Evolutionary conservation across 2,113 vertebrate genomes (phyloP), one percentile per base, ranked within the genome.

Genomic region (Paratilapia polleni): DNA sequence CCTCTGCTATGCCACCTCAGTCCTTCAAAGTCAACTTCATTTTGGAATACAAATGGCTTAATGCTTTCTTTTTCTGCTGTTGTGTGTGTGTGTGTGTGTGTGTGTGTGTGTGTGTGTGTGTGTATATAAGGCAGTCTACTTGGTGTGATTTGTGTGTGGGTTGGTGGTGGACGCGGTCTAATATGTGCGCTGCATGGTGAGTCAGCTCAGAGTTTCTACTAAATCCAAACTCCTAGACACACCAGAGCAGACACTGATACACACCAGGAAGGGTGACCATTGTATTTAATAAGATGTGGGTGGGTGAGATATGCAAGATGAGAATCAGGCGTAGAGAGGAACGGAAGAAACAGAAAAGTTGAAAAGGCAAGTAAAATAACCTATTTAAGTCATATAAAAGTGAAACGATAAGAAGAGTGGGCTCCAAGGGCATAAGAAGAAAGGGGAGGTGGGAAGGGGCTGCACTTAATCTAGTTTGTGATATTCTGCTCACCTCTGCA

Each of bases 21-120:
- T 82, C 87, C 78, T 87, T 92, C 91, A 93, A 93, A 93, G 91
- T 95, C 91, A 90, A 49, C 88, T 88, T 92, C 82, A 82, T 90
- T 93, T 93, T 94, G 84, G 84, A 87, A 90, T 88, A 86, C 84
- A 92, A 91, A 91, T 90, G 60, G 75, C 74, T 76, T 13, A 6
- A 62, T 80, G 66, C 62, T 89, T 68, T 87, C 73, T 89, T 66
- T 86, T 73, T 87, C 84, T 62, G 61, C 73, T 43, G 11, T n/a
- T 38, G 61, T 8, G 62, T 64, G 62, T 11, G 63, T 87, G 81
- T 82, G 31, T 82, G 78, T 49, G 66, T 26, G 62, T 63, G 43
- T 75, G 19, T 60, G 57, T 73, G 34, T 74, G 47, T 34, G 54
- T 59, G 61, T 60, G 43, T 68, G 59, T 75, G 9, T 31, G 63